phyloP scores from a whole-genome alignment of 1,140 invertebrate genomes.

The Brachionus manjavacas region DNA sequence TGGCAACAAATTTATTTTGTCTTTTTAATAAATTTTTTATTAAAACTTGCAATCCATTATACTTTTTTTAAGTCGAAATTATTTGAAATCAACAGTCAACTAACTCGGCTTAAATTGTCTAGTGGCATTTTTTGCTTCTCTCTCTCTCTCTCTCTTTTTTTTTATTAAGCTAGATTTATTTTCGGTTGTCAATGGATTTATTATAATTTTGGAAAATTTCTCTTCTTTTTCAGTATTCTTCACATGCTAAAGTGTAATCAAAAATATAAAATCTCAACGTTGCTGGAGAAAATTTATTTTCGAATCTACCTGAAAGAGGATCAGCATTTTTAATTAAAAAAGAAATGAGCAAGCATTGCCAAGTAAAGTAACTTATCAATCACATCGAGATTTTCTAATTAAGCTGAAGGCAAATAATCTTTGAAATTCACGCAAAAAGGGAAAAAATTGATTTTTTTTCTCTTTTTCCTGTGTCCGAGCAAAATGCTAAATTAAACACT shows the following conservation, averaged over 20 bases:
- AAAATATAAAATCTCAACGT: neutral
- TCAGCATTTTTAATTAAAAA: slow-evolving; percentile 1
- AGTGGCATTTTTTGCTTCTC: slow-evolving; percentile 35
- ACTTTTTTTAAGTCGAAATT: neutral
- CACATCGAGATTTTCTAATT: slow-evolving; percentile 16
- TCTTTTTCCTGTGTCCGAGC: neutral
- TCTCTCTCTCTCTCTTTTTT: neutral
- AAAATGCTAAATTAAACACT: slow-evolving; percentile 26
- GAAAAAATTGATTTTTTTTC: neutral
- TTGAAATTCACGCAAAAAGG: slow-evolving; percentile 9
- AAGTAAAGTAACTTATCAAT: slow-evolving; percentile 26
- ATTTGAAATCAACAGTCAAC: slow-evolving; percentile 30
- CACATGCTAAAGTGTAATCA: slow-evolving; percentile 40
- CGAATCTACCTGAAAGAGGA: slow-evolving; percentile 25
- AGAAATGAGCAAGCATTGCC: neutral
- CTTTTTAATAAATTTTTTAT: slow-evolving; percentile 5
- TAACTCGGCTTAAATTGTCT: neutral
- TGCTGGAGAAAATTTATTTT: neutral
- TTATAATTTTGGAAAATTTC: slow-evolving; percentile 8
- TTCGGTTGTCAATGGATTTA: slow-evolving; percentile 41
- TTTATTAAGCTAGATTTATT: slow-evolving; percentile 17
- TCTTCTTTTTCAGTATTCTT: slow-evolving; percentile 25
- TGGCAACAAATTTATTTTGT: neutral
- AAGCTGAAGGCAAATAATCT: slow-evolving; percentile 13
- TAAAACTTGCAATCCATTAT: neutral